A percentile compares a stretch with the other conserved stretches of the same genome.
phyloP scores from a whole-genome alignment of 2,113 vertebrate species.

The Anser cygnoides region DNA sequence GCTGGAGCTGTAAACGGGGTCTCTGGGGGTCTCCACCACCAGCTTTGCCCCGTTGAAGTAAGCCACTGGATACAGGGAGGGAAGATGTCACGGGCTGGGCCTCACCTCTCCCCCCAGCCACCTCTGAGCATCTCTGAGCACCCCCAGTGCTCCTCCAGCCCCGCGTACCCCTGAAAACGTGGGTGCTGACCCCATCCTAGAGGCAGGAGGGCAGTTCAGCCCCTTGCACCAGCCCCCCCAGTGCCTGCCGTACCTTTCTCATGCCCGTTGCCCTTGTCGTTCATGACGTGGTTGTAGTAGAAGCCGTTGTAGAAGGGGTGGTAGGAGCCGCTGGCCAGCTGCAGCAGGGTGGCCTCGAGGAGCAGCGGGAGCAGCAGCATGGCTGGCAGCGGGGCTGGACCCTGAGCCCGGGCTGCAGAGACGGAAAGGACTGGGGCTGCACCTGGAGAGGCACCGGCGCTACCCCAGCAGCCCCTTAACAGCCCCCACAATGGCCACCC shows the following conservation, averaged over 20 bases:
- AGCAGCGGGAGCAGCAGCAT: constrained; percentile 21
- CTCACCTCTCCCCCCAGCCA: background rate
- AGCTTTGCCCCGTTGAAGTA: constrained; percentile 83
- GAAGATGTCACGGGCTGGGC: background rate
- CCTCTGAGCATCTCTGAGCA: background rate
- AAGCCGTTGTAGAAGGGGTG: constrained; percentile 86
- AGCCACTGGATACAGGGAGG: constrained; percentile 26
- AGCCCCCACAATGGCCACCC: background rate
- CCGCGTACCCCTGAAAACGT: background rate
- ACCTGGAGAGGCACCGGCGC: background rate
- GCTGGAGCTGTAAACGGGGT: constrained; percentile 79
- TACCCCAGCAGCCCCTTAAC: too few species aligned
- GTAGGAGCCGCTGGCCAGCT: constrained; percentile 6
- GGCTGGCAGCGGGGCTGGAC: fast-evolving
- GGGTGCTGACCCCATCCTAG: background rate
- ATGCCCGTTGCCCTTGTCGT: constrained; percentile 58
- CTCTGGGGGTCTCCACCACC: constrained; percentile 82
- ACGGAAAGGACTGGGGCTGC: background rate
- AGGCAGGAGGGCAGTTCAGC: background rate
- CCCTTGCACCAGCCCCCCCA: background rate
- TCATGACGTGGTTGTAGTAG: constrained; percentile 84
- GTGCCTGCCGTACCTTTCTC: constrained; percentile 68
- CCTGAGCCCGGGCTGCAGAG: background rate
- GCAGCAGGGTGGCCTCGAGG: constrained; percentile 69
- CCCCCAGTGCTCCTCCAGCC: fast-evolving